Evolutionary conservation across 2,888 invertebrate species (phyloP), one percentile per base, ranked within the genome.

Genomic region (Punctoribates punctum): DNA sequence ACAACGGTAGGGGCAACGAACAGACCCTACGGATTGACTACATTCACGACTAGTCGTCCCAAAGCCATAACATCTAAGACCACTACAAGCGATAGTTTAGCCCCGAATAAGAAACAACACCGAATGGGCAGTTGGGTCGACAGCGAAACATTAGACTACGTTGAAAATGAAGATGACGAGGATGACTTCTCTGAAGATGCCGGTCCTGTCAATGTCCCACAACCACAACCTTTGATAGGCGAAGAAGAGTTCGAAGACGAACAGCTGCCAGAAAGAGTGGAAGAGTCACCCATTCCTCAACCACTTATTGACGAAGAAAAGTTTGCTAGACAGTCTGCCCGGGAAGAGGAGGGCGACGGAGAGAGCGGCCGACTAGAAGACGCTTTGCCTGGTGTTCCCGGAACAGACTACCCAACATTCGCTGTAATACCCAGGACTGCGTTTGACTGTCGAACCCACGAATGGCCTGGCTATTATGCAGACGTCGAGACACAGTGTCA

Each of bases 371-470:
- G 74, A 70, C 38, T 78, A 3, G 76, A 73, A 54, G 73, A 76
- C 17, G 42, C 76, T 20, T 88, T 90, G 67, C 89, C 89, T 9
- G 89, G 89, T 0, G 87, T 88, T 80, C 89, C 90, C 0, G 89
- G 88, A n/a, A 84, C 84, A 60, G 89, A 90, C 83, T 90, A 90
- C 82, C 89, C 89, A 0, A 87, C 88, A 20, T 86, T 87, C 34
- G 85, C 85, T 70, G 83, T 83, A 23, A 77, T 80, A 20, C 80
- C 81, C 11, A 77, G 79, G 20, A 80, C 80, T 0, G 48, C 29
- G 13, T 80, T 80, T 54, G 77, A 79, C 27, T 80, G 80, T 60
- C 48, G 23, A 17, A 70, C 67, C 11, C 79, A 79, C 65, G 74
- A 77, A n/a, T 76, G 75, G n/a, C 78, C 77, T 13, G 80, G 80